These are phyloP conservation scores for Mechanitis mazaeus DNA, from an alignment of 2,888 invertebrate genomes.

Conservation along the genomic window DNA sequence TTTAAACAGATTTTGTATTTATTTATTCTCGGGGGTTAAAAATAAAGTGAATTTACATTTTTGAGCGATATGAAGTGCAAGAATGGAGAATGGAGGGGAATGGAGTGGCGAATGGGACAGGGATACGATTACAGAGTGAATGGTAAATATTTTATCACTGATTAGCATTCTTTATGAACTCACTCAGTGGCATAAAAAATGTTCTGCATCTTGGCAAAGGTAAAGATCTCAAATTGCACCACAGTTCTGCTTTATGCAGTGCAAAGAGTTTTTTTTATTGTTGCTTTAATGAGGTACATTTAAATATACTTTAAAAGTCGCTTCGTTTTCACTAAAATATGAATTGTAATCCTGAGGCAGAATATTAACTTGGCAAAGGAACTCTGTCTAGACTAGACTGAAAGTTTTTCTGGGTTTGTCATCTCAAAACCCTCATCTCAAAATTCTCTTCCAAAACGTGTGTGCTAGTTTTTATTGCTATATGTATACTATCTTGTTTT, in stretches of 20 bases:
- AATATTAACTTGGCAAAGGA: background rate
- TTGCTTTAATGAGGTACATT: slow-evolving; percentile 23
- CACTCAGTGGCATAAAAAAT: slow-evolving; percentile 23
- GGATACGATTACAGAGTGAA: slow-evolving; percentile 46
- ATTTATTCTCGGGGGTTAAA: background rate
- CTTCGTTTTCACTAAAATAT: slow-evolving; percentile 9
- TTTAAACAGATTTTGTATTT: background rate
- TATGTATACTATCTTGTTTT: no score
- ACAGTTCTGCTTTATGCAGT: slow-evolving; percentile 13
- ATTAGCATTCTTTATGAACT: slow-evolving; percentile 41
- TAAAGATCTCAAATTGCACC: slow-evolving; percentile 8
- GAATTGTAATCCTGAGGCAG: background rate
- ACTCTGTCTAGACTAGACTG: background rate
- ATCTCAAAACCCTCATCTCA: background rate
- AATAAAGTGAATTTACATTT: slow-evolving; percentile 28
- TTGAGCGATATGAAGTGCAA: slow-evolving; percentile 21
- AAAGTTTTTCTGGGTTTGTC: background rate
- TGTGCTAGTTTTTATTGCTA: no score
- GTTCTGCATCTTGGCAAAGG: slow-evolving; percentile 22
- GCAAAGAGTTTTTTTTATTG: slow-evolving; percentile 19
- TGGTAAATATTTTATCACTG: slow-evolving; percentile 54
- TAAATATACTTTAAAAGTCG: slow-evolving; percentile 20
- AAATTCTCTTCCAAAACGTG: background rate
- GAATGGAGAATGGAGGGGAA: slow-evolving; percentile 30
- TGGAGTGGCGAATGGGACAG: slow-evolving; percentile 35